phyloP scores from a whole-genome alignment of 2,113 vertebrate species.

The Passerina amoena region DNA sequence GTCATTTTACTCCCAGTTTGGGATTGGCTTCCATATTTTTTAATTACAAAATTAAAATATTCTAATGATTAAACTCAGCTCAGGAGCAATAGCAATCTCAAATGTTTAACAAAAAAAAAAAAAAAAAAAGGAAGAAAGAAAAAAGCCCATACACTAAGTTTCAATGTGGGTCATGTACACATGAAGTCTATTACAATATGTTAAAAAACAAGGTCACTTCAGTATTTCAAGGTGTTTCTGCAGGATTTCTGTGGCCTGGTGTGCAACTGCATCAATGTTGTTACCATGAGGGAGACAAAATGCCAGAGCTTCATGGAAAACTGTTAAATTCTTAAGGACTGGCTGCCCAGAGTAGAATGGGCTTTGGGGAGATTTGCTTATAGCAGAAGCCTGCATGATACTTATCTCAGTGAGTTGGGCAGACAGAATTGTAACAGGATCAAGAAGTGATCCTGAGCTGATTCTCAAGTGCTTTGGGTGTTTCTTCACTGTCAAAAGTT shows the following conservation, averaged over 20 bases:
- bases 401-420: neutral
- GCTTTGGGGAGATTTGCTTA: neutral
- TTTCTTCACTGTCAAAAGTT: neutral
- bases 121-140: neutral
- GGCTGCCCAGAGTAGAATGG: neutral
- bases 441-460: neutral
- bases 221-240: neutral
- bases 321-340: neutral
- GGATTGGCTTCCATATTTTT: neutral
- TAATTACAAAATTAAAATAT: slow-evolving; percentile 20
- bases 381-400: neutral
- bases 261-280: neutral
- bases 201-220: slow-evolving; percentile 1
- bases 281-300: neutral
- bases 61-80: neutral
- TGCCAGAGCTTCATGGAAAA: neutral
- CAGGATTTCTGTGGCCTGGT: neutral
- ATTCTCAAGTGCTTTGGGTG: neutral
- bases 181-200: neutral
- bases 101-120: neutral
- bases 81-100: neutral
- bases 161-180: neutral
- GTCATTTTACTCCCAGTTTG: neutral
- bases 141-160: neutral
- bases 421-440: neutral